These are phyloP conservation scores for Oreochromis spilurus DNA, from an alignment of 2,113 vertebrate genomes.

Conservation along the genomic window DNA sequence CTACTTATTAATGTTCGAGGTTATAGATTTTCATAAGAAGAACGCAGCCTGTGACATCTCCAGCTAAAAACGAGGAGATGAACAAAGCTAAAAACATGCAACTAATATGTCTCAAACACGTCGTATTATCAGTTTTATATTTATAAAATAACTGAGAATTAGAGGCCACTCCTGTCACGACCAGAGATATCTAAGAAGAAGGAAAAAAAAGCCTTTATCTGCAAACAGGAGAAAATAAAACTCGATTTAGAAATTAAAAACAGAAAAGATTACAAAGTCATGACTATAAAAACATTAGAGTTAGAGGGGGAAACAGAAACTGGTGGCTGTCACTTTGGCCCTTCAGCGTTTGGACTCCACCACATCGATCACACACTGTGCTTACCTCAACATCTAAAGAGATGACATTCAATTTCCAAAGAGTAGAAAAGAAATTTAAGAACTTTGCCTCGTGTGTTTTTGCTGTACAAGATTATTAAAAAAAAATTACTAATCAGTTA, in stretches of 20 bases:
- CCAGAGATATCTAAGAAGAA: not conserved
- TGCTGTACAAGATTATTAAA: slow-evolving; percentile 72
- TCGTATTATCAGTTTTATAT: not conserved
- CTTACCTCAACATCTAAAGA: slow-evolving; percentile 61
- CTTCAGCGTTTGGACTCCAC: slow-evolving; percentile 40
- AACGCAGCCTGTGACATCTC: not conserved
- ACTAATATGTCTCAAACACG: not conserved
- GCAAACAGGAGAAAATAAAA: not conserved
- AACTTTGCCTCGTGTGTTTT: slow-evolving; percentile 24
- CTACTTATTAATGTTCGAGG: not conserved
- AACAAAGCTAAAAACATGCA: not conserved
- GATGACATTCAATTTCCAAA: slow-evolving; percentile 60
- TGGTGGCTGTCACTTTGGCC: slow-evolving; percentile 11
- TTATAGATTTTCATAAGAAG: not conserved
- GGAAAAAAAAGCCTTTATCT: not conserved
- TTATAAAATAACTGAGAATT: not conserved
- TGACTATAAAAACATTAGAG: not conserved
- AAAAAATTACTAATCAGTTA: slow-evolving; percentile 70
- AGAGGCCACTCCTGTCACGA: not conserved
- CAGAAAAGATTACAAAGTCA: not conserved
- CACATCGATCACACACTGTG: slow-evolving; percentile 41
- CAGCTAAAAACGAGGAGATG: not conserved
- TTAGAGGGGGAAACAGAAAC: not conserved
- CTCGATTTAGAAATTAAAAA: not conserved
- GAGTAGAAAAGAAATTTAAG: slow-evolving; percentile 56